Base-by-base conservation (phyloP, 2,113 vertebrate genomes). In the Neodontobutis hainanensis region DNA sequence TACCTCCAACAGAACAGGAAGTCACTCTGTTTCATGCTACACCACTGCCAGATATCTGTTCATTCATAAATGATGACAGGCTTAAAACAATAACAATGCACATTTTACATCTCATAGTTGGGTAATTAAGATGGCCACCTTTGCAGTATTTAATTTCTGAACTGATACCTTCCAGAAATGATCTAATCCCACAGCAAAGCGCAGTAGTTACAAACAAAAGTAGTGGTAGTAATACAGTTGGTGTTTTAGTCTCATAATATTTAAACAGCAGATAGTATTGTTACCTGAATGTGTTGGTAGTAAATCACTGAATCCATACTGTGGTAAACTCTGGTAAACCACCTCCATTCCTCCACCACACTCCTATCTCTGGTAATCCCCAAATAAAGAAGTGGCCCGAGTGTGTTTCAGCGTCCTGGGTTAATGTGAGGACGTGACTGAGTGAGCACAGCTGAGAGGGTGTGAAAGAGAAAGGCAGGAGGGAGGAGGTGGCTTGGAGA, bases 361-460 rank as follows among this genome's bases (percentile, higher is more conserved):
- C 73, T 44, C 59, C 73, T 34, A 15, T 57, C 55, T 49, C 43
- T 68, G 57, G 59, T 56, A 53, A 27, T 59, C 75, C 72, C 40
- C 36, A 4, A 40, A 58, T 42, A 43, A 38, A 58, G 40, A 14
- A 11, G 36, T n/a, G n/a, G n/a, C n/a, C n/a, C n/a, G n/a, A n/a
- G n/a, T n/a, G n/a, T n/a, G n/a, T 14, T 12, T 5, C 19, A 11
- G 34, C 6, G 55, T 57, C 45, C 72, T 68, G 64, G 60, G 67
- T 86, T 80, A 80, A 78, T 58, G 51, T 65, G 61, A 81, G 82
- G 82, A 81, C 51, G 34, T 84, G 80, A 87, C 76, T 86, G 85
- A 92, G 76, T 64, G 87, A 90, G 82, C 88, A 83, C 83, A 90
- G 89, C 85, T 83, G 82, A 90, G 81, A 87, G 85, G 83, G 85